Base-by-base conservation (phyloP, 2,888 invertebrate species). In the Barypeithes pellucidus region DNA sequence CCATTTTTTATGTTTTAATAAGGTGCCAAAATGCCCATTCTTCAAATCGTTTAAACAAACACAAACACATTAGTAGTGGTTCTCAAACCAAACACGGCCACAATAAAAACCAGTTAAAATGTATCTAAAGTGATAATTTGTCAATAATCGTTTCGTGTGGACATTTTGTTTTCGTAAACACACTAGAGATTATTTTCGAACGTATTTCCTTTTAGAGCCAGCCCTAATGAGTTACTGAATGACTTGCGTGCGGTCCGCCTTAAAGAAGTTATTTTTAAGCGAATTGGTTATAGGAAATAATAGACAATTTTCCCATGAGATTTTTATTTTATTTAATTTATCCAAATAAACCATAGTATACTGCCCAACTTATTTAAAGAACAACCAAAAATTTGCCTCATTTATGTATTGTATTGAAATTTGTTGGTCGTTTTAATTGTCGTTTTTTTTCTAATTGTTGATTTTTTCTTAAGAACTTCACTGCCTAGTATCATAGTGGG, bases 201-300 rank as follows among this genome's bases (percentile, higher is more conserved):
- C 50, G 61, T 67, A 67, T 57, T 72, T 60, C 72, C 72, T 65
- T 72, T 72, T 72, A 72, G 66, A 61, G 59, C 14, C 39, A 18
- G 8, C 33, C 59, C 62, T 72, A 72, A 72, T 72, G 67, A 60
- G 67, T 29, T 67, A 63, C 60, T 61, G 61, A 67, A 72, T 72
- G 72, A 72, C 66, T 72, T 72, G 72, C 72, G 72, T 72, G 72
- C 72, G 72, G 72, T 72, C 72, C 57, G 8, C 45, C 62, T 72
- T 43, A 72, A 61, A 72, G 68, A 47, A 54, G 65, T 33, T 43
- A 22, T 33, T n/a, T 68, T 71, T 59, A 63, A 57, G 47, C 33
- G 65, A 63, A 65, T 45, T 39, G 45, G 54, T 14, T 29, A 7
- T 16, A 33, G 12, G 59, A 33, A n/a, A 29, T 67, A 47, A 7